Evolutionary conservation across 2,888 invertebrate genomes (phyloP).

Genomic region (Zelleria hepariella): DNA sequence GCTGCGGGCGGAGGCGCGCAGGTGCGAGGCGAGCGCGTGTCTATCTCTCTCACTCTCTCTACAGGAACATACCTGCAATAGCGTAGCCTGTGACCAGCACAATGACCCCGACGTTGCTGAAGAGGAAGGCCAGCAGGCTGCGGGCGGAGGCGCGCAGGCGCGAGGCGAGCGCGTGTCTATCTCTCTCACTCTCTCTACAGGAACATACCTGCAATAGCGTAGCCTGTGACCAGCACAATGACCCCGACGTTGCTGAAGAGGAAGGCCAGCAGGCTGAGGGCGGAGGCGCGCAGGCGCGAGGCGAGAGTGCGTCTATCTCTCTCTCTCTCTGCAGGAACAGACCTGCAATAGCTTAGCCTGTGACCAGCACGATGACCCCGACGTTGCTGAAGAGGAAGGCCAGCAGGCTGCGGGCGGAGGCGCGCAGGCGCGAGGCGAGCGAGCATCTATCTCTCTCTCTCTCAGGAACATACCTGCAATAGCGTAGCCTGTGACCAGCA

Average conservation of each 20-base stretch:
- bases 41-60: no score
- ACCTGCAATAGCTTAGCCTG: constrained; percentile 90
- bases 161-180: constrained; percentile 78
- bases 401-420: constrained; percentile 83
- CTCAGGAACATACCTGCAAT: constrained; percentile 77
- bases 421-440: constrained; percentile 81
- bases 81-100: constrained; percentile 93
- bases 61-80: constrained; percentile 75
- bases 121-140: constrained; percentile 91
- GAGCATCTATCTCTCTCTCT: no score
- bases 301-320: constrained; percentile 46
- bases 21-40: constrained; percentile 79
- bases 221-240: constrained; percentile 91
- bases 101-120: constrained; percentile 97
- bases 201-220: constrained; percentile 82
- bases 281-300: constrained; percentile 83
- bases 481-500: constrained; percentile 92
- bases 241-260: constrained; percentile 98
- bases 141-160: constrained; percentile 84
- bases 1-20: constrained; percentile 83
- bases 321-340: constrained; percentile 13
- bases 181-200: no score
- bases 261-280: constrained; percentile 89
- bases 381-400: constrained; percentile 98
- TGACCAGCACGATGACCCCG: constrained; percentile 93